Evolutionary conservation across 2,113 vertebrate species (phyloP).

Genomic region (Machaerirhynchus nigripectus): DNA sequence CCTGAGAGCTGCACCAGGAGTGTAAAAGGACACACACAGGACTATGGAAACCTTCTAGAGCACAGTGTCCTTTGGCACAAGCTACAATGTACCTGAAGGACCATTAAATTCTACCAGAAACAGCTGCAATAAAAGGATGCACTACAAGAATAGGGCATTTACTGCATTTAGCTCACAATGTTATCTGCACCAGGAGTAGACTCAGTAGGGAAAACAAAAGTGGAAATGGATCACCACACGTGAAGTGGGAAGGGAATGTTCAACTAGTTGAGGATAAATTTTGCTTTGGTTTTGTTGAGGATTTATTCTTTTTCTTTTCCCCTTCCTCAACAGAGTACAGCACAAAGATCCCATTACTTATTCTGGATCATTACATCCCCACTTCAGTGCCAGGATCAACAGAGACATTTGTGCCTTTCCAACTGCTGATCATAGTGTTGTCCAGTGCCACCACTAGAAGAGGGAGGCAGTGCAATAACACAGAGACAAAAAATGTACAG

Average conservation of each 20-base stretch:
- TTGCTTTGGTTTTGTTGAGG: neutral
- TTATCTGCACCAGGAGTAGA: neutral
- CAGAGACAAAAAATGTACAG: neutral
- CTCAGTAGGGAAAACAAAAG: neutral
- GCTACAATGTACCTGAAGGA: neutral
- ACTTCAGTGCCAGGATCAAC: neutral
- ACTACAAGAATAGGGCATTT: neutral
- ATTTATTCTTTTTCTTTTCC: neutral
- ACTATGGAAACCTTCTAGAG: neutral
- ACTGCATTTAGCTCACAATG: neutral
- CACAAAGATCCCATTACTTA: neutral
- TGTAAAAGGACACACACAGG: neutral
- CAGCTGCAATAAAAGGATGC: neutral
- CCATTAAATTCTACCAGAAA: neutral
- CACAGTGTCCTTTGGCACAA: neutral
- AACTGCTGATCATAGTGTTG: neutral
- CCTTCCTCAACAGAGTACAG: neutral
- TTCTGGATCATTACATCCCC: neutral
- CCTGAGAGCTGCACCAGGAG: neutral
- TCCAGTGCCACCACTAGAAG: neutral
- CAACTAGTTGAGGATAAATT: neutral
- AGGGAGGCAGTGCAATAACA: neutral
- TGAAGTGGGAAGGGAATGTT: neutral
- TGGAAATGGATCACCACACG: rapidly evolving
- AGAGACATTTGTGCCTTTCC: neutral